These are phyloP conservation scores for Patagioenas fasciata DNA, from an alignment of 2,113 vertebrate species.

Conservation along the genomic window DNA sequence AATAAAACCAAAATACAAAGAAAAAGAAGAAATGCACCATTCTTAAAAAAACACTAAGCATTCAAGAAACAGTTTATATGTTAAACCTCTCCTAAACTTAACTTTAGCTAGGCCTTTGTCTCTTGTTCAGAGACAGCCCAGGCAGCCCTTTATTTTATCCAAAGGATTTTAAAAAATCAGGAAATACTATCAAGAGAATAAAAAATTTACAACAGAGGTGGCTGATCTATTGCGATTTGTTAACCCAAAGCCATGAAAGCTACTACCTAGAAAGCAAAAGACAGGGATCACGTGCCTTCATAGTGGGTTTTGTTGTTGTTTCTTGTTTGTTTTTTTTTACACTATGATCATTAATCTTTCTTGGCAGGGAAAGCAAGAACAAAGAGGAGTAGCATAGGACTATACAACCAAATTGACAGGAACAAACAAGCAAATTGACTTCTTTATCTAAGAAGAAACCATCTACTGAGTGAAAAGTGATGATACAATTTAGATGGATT, in stretches of 20 bases:
- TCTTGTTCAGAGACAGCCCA: neutral
- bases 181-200: neutral
- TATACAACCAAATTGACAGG: neutral
- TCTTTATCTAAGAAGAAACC: neutral
- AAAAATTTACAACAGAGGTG: neutral
- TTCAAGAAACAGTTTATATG: neutral
- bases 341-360: neutral
- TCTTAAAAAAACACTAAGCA: neutral
- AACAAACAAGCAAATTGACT: neutral
- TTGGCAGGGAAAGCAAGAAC: neutral
- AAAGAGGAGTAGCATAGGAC: neutral
- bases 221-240: neutral
- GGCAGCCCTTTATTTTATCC: neutral
- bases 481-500: neutral
- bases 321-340: no score
- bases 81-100: neutral
- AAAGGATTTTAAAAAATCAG: neutral
- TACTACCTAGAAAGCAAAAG: neutral
- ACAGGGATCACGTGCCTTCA: neutral
- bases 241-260: neutral
- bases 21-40: neutral
- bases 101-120: neutral
- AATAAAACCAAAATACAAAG: neutral
- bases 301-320: no score
- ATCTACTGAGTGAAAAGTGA: neutral